Base-by-base conservation (phyloP, 2,888 invertebrate genomes). In the Acleris holmiana region DNA sequence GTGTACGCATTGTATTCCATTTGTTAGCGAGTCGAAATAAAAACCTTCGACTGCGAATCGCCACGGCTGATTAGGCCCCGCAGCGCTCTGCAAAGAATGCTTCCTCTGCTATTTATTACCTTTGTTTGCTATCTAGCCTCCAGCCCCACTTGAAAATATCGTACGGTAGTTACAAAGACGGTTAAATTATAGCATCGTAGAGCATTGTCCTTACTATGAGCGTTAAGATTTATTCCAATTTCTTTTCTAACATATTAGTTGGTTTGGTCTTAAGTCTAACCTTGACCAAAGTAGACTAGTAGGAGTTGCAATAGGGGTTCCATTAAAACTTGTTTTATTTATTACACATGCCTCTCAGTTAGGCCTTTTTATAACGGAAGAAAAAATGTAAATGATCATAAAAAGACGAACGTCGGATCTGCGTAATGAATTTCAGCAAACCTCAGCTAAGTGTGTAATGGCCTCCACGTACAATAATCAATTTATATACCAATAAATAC, bases 41-140 rank as follows among this genome's bases (percentile, higher is more conserved):
- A 72, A 71, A 69, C 62, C 63, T 60, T 67, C 69, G 66, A 50
- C 63, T 61, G 65, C 61, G 66, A 57, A 64, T 63, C 62, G 67
- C 61, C 51, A 61, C 69, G 71, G 69, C 61, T 72, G 75, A 75
- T 75, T 75, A 71, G 71, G 67, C 71, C 71, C 71, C 60, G 70
- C 54, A 72, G 73, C 74, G 68, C 64, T 66, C 64, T 50, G 68
- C 66, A 68, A 69, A 68, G 67, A 67, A 68, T 63, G 58, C 64
- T 64, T 67, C 67, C 65, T 62, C 59, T 58, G 59, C 67, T 64
- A 62, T 65, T 66, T 61, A 60, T 66, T 64, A 57, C 49, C 49
- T 57, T 62, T 68, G 64, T 65, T 58, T 46, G 55, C 46, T 25
- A 63, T n/a, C 56, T 69, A 58, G 66, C 67, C 64, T 59, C 60